Conservation (phyloP, 2,888 invertebrate species). For the Agrilus mali region DNA sequence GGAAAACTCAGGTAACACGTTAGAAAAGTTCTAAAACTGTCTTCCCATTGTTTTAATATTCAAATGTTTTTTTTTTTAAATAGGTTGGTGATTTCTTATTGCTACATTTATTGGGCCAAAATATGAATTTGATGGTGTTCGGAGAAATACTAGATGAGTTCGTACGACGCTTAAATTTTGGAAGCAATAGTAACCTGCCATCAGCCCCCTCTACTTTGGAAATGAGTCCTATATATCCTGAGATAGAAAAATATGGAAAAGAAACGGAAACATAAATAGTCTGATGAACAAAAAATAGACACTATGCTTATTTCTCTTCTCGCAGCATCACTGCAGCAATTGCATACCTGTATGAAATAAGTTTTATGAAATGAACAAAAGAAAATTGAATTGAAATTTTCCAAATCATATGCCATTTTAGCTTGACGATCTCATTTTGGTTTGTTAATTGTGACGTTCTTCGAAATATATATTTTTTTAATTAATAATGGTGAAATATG, state of each 20-base stretch:
- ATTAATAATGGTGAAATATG: no score
- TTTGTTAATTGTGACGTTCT: no score
- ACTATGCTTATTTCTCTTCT: neutral
- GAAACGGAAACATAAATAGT: slow-evolving; percentile 66
- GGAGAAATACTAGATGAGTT: slow-evolving; percentile 70
- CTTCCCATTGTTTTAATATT: no score
- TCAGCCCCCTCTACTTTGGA: slow-evolving; percentile 79
- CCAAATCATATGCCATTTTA: neutral
- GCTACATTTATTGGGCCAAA: slow-evolving; percentile 73
- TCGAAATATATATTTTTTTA: no score
- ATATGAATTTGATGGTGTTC: slow-evolving; percentile 70
- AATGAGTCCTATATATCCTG: slow-evolving; percentile 76
- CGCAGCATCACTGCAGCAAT: neutral
- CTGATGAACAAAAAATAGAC: neutral
- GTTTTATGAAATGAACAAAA: no score
- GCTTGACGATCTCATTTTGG: neutral
- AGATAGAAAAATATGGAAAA: slow-evolving; percentile 64
- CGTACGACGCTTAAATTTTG: slow-evolving; percentile 54
- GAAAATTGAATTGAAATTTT: neutral
- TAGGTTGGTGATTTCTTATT: slow-evolving; percentile 81
- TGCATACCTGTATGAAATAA: no score
- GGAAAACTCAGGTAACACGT: slow-evolving; percentile 61
- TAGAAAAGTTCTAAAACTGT: neutral
- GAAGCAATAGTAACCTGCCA: slow-evolving; percentile 58
- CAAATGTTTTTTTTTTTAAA: slow-evolving; percentile 11